A percentile compares a stretch with the other conserved stretches of the same genome.
Conservation (phyloP, 92 coral and sea anemone genomes). For the Porites lobata region DNA sequence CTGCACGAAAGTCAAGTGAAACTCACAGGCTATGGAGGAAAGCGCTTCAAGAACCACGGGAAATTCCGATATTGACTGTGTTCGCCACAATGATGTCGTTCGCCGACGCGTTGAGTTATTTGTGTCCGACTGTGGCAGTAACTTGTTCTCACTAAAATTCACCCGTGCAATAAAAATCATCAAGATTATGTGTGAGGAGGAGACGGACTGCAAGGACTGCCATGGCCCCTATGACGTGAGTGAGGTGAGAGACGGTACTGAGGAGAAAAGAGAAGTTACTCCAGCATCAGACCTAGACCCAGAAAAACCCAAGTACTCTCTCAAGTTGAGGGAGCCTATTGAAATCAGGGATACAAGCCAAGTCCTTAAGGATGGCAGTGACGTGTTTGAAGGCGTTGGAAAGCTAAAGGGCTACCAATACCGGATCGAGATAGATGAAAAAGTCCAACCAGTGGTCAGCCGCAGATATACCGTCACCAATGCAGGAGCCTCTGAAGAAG, state of each 20-base stretch:
- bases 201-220: conserved; percentile 79
- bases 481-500: conserved; percentile 82
- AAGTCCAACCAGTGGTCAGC: conserved; percentile 22
- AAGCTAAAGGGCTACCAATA: conserved; percentile 78
- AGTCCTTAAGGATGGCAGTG: conserved; percentile 73
- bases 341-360: conserved; percentile 74
- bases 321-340: conserved; percentile 73
- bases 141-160: conserved; percentile 79
- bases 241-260: conserved; percentile 76
- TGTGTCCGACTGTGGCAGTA: conserved; percentile 56
- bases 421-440: conserved; percentile 56
- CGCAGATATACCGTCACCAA: conserved; percentile 54
- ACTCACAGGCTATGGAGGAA: conserved; percentile 81
- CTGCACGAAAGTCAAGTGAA: conserved; percentile 75
- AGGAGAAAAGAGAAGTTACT: conserved; percentile 64
- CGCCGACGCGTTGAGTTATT: conserved; percentile 65
- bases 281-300: conserved; percentile 65
- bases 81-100: conserved; percentile 76
- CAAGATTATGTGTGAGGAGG: conserved; percentile 67
- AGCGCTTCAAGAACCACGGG: conserved; percentile 72
- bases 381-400: conserved; percentile 73
- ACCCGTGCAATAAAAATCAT: conserved; percentile 75
- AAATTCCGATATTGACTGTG: conserved; percentile 69
- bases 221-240: conserved; percentile 76
- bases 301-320: conserved; percentile 73